Percentiles rank a stretch among this genome's conserved stretches.
These are phyloP conservation scores for Alosa sapidissima DNA, from an alignment of 2,797 vertebrate genomes.

Conservation along the genomic window DNA sequence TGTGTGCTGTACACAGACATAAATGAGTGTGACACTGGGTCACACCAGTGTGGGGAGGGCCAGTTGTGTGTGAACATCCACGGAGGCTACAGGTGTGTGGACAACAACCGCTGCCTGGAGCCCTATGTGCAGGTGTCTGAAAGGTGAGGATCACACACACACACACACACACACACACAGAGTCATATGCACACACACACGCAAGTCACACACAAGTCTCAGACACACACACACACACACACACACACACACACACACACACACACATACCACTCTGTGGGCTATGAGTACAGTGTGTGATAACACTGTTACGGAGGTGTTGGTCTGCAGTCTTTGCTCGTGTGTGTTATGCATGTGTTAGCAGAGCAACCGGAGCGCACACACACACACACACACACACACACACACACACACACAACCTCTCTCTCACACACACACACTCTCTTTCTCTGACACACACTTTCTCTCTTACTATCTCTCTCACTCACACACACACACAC, in stretches of 20 bases:
- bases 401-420: too few species aligned
- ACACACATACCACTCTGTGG: background rate
- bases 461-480: too few species aligned
- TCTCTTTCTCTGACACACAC: too few species aligned
- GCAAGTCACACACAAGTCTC: background rate
- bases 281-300: too few species aligned
- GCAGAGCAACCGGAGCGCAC: too few species aligned
- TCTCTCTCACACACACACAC: too few species aligned
- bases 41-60: conserved; percentile 78
- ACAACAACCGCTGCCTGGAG: conserved; percentile 82
- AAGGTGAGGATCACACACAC: conserved; percentile 77
- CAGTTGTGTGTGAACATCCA: conserved; percentile 88
- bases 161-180: conserved; percentile 11
- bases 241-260: background rate
- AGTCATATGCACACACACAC: too few species aligned
- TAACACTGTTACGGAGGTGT: too few species aligned
- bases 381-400: too few species aligned
- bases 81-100: conserved; percentile 85
- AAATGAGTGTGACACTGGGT: conserved; percentile 86
- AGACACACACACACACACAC: background rate
- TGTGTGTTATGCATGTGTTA: too few species aligned
- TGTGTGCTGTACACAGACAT: conserved; percentile 72
- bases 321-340: too few species aligned
- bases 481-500: too few species aligned
- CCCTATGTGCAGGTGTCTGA: conserved; percentile 87